phyloP scores from a whole-genome alignment of 2,113 vertebrate genomes.

The Neotoma lepida region DNA sequence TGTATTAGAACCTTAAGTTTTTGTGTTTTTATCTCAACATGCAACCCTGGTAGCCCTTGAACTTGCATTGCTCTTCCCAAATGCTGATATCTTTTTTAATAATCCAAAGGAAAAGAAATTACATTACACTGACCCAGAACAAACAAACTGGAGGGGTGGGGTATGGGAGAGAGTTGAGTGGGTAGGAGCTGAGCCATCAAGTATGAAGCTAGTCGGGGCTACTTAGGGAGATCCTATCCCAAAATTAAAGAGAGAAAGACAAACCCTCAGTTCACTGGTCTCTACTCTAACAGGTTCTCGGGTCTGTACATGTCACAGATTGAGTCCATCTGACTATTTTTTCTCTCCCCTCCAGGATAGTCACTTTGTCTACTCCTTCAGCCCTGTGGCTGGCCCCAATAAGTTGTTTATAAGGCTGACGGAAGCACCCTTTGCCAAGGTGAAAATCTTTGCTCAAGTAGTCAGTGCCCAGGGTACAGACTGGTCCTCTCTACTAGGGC shows the following conservation, averaged over 20 bases:
- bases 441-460: conserved; percentile 74
- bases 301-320: not conserved
- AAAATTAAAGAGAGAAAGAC: not conserved
- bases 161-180: too few species aligned
- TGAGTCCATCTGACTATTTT: not conserved
- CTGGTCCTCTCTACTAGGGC: not conserved
- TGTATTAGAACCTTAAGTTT: not conserved
- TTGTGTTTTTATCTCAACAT: not conserved
- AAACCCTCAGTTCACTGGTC: not conserved
- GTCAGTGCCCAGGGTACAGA: not conserved
- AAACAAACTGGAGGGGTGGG: not conserved
- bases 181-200: not conserved
- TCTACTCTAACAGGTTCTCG: not conserved
- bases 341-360: conserved; percentile 89
- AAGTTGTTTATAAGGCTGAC: conserved; percentile 94
- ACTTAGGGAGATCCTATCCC: not conserved
- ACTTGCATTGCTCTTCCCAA: not conserved
- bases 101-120: too few species aligned
- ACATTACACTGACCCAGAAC: not conserved
- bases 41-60: not conserved
- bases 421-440: conserved; percentile 94
- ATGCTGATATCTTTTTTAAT: too few species aligned
- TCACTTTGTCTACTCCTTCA: conserved; percentile 99
- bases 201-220: not conserved
- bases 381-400: conserved; percentile 92